phyloP scores from a whole-genome alignment of 1,140 invertebrate genomes.

The Cotesia typhae region DNA sequence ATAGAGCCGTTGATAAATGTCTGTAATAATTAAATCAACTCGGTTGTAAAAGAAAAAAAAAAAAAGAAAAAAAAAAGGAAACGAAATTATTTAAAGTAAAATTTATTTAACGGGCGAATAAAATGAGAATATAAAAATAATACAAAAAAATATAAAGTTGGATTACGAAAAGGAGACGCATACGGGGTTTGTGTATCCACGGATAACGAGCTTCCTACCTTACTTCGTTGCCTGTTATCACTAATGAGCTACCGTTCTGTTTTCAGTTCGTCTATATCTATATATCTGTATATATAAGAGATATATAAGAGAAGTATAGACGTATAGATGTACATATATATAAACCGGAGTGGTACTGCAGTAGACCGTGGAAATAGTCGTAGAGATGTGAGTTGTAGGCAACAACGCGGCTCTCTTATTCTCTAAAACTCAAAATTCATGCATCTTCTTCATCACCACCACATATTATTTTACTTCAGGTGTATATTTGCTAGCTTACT shows the following conservation, averaged over 20 bases:
- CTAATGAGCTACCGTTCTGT: constrained; percentile 62
- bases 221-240: constrained; percentile 59
- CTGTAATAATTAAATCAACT: too few relatives aligned
- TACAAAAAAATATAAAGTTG: neutral
- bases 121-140: constrained; percentile 14
- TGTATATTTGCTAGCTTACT: neutral
- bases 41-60: too few relatives aligned
- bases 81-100: neutral
- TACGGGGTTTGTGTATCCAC: constrained; percentile 56
- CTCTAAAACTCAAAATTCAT: constrained; percentile 6
- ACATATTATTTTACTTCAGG: constrained; percentile 1
- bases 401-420: neutral
- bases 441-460: constrained; percentile 9
- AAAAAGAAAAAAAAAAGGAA: neutral
- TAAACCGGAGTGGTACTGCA: too few relatives aligned
- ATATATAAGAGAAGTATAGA: too few relatives aligned
- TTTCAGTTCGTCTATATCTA: constrained; percentile 45
- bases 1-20: too few relatives aligned
- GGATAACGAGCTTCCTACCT: constrained; percentile 63
- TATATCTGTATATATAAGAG: constrained; percentile 6
- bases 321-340: too few relatives aligned
- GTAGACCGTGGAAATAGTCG: neutral
- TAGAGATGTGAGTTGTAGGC: neutral
- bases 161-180: constrained; percentile 29
- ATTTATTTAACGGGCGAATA: neutral